Base-by-base conservation (phyloP, 2,113 vertebrate genomes). In the Pteruthius melanotis region DNA sequence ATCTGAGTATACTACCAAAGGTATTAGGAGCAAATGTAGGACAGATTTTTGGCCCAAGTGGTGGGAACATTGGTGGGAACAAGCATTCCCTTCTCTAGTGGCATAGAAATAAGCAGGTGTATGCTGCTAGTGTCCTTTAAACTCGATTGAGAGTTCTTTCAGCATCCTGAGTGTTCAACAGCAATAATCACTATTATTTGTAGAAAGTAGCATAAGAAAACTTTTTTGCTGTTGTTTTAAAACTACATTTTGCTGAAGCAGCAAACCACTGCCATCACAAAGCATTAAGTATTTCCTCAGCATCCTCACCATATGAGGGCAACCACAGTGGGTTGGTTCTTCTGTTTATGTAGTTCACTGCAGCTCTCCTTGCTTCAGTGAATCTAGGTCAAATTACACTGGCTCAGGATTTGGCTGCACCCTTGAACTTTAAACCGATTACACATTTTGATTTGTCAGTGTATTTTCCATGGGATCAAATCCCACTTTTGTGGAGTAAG, bases 391-490 rank as follows among this genome's bases (percentile, higher is more conserved):
- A 96, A 93, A 88, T 95, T 90, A 95, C 90, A 63, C 76, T 78
- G 90, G 79, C 94, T 96, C 79, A 92, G 94, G 94, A 95, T 95
- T 88, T 97, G 91, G 75, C 87, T 87, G 85, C 93, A 93, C 71
- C 88, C 83, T 95, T 95, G 88, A 94, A 94, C 93, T 95, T 95
- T 96, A 96, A 97, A 93, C 94, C 71, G 79, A 90, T 96, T 95
- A 97, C 44, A 86, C 77, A 68, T 96, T 95, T 93, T 90, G 95
- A 94, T 95, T 95, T 93, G 94, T 97, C 94, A 90, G 85, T 81
- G 65, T 75, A 74, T 93, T 96, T 94, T 93, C 90, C 31, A 4
- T 68, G 79, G 88, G 90, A 60, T 92, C 90, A 93, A 93, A 90
- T 90, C 88, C 85, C 79, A 86, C 56, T 75, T 94, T 83, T 86